Evolutionary conservation across 2,797 vertebrate genomes (phyloP).

Genomic region (Podarcis lilfordi): DNA sequence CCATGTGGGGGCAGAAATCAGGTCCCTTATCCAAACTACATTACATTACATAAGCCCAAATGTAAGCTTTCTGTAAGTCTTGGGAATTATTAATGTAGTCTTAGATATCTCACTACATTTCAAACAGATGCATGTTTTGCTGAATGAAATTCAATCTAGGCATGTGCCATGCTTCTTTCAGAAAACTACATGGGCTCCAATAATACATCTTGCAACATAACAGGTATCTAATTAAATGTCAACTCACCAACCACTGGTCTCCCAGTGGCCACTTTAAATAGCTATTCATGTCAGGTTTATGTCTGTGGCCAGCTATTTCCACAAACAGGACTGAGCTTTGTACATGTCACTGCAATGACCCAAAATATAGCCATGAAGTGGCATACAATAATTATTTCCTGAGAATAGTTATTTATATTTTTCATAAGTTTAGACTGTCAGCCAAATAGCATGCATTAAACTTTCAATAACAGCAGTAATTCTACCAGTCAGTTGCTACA

Average conservation of each 20-base stretch:
- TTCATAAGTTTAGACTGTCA: conserved; percentile 23
- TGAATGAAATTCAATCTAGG: not conserved
- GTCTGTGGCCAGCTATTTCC: not conserved
- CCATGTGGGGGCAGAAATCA: no score
- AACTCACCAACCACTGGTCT: not conserved
- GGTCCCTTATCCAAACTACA: no score
- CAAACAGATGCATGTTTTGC: no score
- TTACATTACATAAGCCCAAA: no score
- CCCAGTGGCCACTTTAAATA: not conserved
- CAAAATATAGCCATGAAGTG: not conserved
- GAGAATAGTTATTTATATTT: conserved; percentile 29
- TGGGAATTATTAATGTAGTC: not conserved
- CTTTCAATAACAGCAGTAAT: conserved; percentile 39
- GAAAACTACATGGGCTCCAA: not conserved
- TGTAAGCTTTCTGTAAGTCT: not conserved
- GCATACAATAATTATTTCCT: not conserved
- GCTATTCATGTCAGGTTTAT: not conserved
- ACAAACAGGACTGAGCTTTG: not conserved
- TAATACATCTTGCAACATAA: not conserved
- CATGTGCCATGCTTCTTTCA: not conserved
- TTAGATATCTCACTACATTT: no score
- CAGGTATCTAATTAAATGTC: not conserved
- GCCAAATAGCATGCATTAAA: conserved; percentile 31
- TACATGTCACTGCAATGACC: not conserved
- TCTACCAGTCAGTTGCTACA: conserved; percentile 22